Conservation (phyloP, 2,888 invertebrate species). For the Ophion slaviceki region DNA sequence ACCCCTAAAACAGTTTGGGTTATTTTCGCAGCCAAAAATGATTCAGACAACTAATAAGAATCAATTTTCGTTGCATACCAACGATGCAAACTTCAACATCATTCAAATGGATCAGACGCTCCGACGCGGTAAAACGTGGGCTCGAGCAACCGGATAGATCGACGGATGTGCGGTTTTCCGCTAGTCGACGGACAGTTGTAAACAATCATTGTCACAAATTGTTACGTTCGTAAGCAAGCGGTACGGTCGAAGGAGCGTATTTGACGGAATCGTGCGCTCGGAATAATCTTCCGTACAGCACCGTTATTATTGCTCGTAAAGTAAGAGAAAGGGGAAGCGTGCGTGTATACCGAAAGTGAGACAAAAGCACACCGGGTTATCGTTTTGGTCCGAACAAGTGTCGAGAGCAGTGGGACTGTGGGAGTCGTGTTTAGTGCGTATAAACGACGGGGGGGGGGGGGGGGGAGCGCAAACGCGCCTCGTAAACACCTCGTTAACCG, state of each 20-base stretch:
- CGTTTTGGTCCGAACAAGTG: slow-evolving; percentile 20
- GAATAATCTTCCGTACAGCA: slow-evolving; percentile 8
- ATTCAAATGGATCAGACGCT: neutral
- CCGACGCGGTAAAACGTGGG: neutral
- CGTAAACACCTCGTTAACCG: slow-evolving; percentile 63
- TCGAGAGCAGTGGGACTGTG: slow-evolving; percentile 34
- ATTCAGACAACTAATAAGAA: too few relatives aligned
- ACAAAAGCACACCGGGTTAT: slow-evolving; percentile 16
- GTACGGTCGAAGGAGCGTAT: neutral
- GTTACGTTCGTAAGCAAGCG: neutral
- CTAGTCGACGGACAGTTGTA: slow-evolving; percentile 5
- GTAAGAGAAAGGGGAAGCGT: slow-evolving; percentile 14
- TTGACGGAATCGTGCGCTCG: slow-evolving; percentile 15
- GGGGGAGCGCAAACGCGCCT: slow-evolving; percentile 55
- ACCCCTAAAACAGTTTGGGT: too few relatives aligned
- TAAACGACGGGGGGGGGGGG: slow-evolving; percentile 42
- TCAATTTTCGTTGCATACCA: too few relatives aligned
- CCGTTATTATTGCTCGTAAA: slow-evolving; percentile 35
- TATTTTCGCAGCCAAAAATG: too few relatives aligned
- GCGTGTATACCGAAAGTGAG: neutral
- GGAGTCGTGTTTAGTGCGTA: slow-evolving; percentile 37
- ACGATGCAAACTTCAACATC: too few relatives aligned
- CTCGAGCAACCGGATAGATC: neutral
- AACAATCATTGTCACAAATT: slow-evolving; percentile 27
- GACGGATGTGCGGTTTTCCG: neutral